Evolutionary conservation across 2,797 vertebrate species (phyloP), one percentile per base, ranked within the genome.

Genomic region (Varecia variegata): DNA sequence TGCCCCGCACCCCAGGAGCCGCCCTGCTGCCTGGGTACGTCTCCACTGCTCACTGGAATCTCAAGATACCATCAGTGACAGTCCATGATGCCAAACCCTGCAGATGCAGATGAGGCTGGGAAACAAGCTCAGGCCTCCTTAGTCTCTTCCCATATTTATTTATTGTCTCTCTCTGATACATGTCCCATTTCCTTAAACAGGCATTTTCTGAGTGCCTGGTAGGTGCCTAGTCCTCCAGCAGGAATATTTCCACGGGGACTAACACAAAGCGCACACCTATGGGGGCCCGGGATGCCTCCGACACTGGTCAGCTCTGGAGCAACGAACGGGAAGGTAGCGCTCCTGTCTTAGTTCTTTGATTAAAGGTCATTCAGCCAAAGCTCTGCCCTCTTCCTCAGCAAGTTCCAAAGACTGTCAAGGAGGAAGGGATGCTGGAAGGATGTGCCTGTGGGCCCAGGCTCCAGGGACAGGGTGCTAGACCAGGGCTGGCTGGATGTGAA

Each of bases 1-100:
- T 8, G 14, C 0, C 0, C 35, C 43, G 80, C 8, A 15, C 20
- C 9, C 30, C 9, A 35, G 1, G 11, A 88, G 45, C 23, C 9
- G 11, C 23, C 2, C 32, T 50, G 71, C 11, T 32, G 35, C 52
- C 35, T 54, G 25, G 5, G 15, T 2, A 54, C 1, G 14, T 56
- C 5, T 14, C 20, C 10, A 52, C 32, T 40, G 14, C 18, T 62
- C 13, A 54, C 25, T 65, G 45, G 23, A 23, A 9, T 54, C 76
- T 74, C 17, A 30, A 74, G 56, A 62, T 13, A 38, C 27, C 60
- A 40, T 65, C n/a, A 58, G 11, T 27, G 76, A 94, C 12, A 17
- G 70, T 14, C 2, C 30, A 40, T 15, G 45, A 73, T 2, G 23
- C 9, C 30, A 27, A 76, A 88, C 15, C 40, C 58, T 32, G 45